Evolutionary conservation across 2,797 vertebrate species (phyloP).

Genomic region (Oryzias sinensis): DNA sequence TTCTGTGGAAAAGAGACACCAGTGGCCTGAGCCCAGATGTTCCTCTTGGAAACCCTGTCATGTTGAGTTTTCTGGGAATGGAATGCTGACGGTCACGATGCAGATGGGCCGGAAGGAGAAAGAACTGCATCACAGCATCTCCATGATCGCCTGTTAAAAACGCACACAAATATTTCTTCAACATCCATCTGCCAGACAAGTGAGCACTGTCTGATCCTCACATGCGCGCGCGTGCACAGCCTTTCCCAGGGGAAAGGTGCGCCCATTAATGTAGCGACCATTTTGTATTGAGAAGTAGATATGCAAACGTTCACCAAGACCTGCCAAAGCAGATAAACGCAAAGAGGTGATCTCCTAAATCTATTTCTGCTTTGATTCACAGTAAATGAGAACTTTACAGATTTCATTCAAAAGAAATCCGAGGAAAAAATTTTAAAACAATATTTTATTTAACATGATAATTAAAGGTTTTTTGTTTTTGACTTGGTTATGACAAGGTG

Average conservation of each 20-base stretch:
- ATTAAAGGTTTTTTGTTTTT: too few species aligned
- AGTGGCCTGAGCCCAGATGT: too few species aligned
- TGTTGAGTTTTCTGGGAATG: too few species aligned
- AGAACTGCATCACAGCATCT: conserved; percentile 40
- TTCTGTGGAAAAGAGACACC: too few species aligned
- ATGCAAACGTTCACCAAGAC: neutral
- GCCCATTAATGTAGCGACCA: neutral
- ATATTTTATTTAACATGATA: too few species aligned
- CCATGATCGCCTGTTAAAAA: conserved; percentile 65
- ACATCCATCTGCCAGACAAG: conserved; percentile 39
- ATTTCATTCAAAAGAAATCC: neutral
- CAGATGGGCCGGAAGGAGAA: conserved; percentile 1
- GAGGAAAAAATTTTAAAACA: neutral
- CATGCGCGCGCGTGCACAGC: neutral
- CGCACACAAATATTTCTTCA: conserved; percentile 71
- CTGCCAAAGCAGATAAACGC: neutral
- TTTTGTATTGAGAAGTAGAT: neutral
- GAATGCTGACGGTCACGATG: too few species aligned
- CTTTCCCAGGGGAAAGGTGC: too few species aligned
- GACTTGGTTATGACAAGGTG: too few species aligned
- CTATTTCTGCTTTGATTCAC: too few species aligned
- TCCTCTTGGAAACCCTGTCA: too few species aligned
- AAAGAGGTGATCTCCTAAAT: neutral
- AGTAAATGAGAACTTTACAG: neutral
- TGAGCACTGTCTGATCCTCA: conserved; percentile 52